Conservation (phyloP, 2,888 invertebrate genomes). For the Drosophila demipolita region DNA sequence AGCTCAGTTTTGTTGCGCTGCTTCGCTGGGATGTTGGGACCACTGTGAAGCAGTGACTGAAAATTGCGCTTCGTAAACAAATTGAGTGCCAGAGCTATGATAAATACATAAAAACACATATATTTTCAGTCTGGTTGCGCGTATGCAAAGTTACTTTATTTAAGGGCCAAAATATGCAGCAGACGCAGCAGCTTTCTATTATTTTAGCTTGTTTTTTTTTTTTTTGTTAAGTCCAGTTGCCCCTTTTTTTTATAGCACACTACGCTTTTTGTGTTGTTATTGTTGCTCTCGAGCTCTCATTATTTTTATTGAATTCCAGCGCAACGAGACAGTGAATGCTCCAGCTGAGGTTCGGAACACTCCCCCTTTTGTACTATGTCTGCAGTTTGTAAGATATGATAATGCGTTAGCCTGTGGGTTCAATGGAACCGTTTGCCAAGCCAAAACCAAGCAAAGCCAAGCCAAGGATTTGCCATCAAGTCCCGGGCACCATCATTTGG, state of each 20-base stretch:
- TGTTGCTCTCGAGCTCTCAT: conserved; percentile 64
- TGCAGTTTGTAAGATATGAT: conserved; percentile 62
- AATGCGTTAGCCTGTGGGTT: conserved; percentile 62
- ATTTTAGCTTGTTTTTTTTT: conserved; percentile 55
- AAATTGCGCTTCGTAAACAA: conserved; percentile 73
- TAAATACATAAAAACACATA: conserved; percentile 50
- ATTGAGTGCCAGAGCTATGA: conserved; percentile 74
- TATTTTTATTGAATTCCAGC: conserved; percentile 74
- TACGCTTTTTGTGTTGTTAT: conserved; percentile 44
- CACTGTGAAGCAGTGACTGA: conserved; percentile 48
- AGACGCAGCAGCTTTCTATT: conserved; percentile 71
- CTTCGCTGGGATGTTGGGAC: conserved; percentile 33
- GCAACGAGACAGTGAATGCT: conserved; percentile 38
- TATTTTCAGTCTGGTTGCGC: conserved; percentile 6
- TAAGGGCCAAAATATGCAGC: conserved; percentile 74
- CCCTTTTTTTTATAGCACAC: conserved; percentile 66
- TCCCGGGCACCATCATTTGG: conserved; percentile 22
- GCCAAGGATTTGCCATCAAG: conserved; percentile 36
- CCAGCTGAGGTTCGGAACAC: conserved; percentile 33
- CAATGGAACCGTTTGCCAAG: conserved; percentile 69
- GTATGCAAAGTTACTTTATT: conserved; percentile 79
- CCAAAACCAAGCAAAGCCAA: not conserved
- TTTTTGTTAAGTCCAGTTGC: conserved; percentile 34
- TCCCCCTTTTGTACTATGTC: conserved; percentile 7
- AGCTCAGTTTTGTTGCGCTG: conserved; percentile 22